Base-by-base conservation (phyloP, 2,888 invertebrate genomes). In the Nemotelus nigrinus region DNA sequence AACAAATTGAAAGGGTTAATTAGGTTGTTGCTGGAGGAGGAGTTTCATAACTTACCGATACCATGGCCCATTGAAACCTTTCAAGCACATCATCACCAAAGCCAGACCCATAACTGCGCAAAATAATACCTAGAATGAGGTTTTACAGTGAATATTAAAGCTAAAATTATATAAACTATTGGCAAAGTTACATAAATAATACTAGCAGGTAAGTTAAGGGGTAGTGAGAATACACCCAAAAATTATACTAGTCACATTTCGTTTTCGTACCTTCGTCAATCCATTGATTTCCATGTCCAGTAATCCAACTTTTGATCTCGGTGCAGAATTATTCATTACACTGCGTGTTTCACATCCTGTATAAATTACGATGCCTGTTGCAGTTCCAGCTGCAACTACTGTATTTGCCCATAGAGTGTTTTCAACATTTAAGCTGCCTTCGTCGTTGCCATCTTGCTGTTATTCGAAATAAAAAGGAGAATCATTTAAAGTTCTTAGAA, bases 391-490 rank as follows among this genome's bases (percentile, higher is more conserved):
- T 0, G 99, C 99, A 10, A 99, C 93, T 0, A 99, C 99, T 74
- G 98, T 98, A 82, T 99, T 98, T 3, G 99, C 97, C 99, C 99
- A 99, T 76, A 99, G 87, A 0, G 98, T 99, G 86, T 99, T 99
- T 87, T 99, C 98, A 45, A 99, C 93, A 83, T 95, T 95, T 77
- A 99, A 89, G 65, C 97, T 94, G 82, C 96, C 96, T 84, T 93
- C 92, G 57, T 90, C 90, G 80, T 89, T 87, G 76, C 90, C 91
- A 85, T 92, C 92, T 83, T 90, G 88, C 90, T 90, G 80, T 50
- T 43, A 55, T 68, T 41, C 71, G 25, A 44, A 74, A 39, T 47
- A 58, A 74, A 67, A 47, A 4, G 10, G 7, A 64, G 25, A 25
- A 25, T 25, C 25, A 25, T 25, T 25, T 25, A 25, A 25, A 25